Percentiles rank a stretch among this genome's conserved stretches.
phyloP scores from a whole-genome alignment of 2,888 invertebrate species.

The Meghimatium bilineatum region DNA sequence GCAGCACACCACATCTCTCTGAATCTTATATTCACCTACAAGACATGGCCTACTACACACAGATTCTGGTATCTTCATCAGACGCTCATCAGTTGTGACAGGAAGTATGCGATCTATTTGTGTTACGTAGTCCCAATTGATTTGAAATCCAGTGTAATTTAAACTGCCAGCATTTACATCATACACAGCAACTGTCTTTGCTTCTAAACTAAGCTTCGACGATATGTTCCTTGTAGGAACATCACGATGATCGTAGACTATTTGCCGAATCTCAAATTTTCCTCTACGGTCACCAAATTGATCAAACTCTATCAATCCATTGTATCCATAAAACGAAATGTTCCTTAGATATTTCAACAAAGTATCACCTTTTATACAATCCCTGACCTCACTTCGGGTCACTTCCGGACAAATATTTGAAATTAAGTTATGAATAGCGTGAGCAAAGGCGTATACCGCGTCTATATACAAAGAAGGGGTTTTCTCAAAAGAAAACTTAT shows the following conservation, averaged over 20 bases:
- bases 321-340: slow-evolving; percentile 26
- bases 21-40: slow-evolving; percentile 53
- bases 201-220: background rate
- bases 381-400: slow-evolving; percentile 12
- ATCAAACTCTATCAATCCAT: slow-evolving; percentile 33
- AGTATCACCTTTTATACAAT: slow-evolving; percentile 38
- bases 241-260: background rate
- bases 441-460: slow-evolving; percentile 34
- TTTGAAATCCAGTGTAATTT: background rate
- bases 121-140: background rate
- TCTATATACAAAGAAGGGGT: slow-evolving; percentile 16
- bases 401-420: background rate
- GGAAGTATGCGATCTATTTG: background rate
- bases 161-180: background rate
- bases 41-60: slow-evolving; percentile 58
- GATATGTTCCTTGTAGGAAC: background rate
- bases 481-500: slow-evolving; percentile 6
- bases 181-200: slow-evolving; percentile 18
- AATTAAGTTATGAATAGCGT: slow-evolving; percentile 38
- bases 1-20: slow-evolving; percentile 58
- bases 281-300: slow-evolving; percentile 32
- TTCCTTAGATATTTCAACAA: slow-evolving; percentile 37
- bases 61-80: slow-evolving; percentile 39
- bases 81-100: background rate
- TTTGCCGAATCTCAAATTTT: slow-evolving; percentile 21